Percentiles rank a stretch among this genome's conserved stretches.
Conservation (phyloP, 2,797 vertebrate species). For the Diplodus sargus region DNA sequence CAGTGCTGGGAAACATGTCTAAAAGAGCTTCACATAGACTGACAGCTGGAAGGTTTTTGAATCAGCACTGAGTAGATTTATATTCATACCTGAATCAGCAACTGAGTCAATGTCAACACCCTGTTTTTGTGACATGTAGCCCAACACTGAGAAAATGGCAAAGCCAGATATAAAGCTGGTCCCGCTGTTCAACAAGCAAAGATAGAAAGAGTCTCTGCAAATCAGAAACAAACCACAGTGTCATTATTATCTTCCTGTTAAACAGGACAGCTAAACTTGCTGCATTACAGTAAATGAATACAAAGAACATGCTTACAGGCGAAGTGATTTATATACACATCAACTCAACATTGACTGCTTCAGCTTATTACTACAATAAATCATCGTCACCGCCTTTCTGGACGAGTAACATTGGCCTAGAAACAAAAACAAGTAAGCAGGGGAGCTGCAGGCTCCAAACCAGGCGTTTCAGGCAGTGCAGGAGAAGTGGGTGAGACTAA, state of each 20-base stretch:
- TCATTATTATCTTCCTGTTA: neutral
- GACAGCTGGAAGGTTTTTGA: neutral
- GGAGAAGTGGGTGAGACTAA: too few relatives aligned
- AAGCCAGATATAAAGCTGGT: slow-evolving; percentile 83
- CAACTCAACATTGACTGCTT: too few relatives aligned
- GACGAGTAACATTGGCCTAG: too few relatives aligned
- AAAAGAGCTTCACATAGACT: neutral
- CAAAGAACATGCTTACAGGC: neutral
- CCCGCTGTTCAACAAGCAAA: slow-evolving; percentile 83
- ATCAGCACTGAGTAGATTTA: neutral
- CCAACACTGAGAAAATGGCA: slow-evolving; percentile 83
- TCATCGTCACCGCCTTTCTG: too few relatives aligned
- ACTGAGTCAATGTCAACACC: slow-evolving; percentile 77
- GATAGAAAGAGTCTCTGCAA: slow-evolving; percentile 81
- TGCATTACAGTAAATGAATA: neutral
- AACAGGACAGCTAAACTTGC: neutral
- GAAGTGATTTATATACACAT: neutral
- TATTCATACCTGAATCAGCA: slow-evolving; percentile 80
- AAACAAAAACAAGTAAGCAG: too few relatives aligned
- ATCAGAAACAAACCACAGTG: slow-evolving; percentile 24
- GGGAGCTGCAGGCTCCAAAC: too few relatives aligned
- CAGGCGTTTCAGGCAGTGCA: too few relatives aligned
- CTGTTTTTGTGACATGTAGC: slow-evolving; percentile 82
- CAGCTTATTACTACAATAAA: too few relatives aligned
- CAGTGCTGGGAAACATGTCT: neutral